Evolutionary conservation across 1,140 invertebrate species (phyloP).

Genomic region (Bicyclus anynana): DNA sequence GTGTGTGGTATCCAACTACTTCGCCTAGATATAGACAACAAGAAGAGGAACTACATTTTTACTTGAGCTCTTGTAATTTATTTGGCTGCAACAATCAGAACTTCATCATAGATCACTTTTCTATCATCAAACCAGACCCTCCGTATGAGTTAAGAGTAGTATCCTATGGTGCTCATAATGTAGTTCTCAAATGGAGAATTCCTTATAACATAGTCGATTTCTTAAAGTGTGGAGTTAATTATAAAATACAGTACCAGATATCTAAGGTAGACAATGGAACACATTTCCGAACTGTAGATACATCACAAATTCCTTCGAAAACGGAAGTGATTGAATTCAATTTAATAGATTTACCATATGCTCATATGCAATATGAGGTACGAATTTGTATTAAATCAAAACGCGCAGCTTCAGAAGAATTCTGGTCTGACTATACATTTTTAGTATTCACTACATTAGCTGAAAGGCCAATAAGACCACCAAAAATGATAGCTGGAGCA

Average conservation of each 20-base stretch:
- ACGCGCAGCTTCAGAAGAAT: conserved; percentile 72
- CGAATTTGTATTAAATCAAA: conserved; percentile 80
- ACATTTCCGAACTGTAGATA: conserved; percentile 72
- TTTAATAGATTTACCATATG: conserved; percentile 79
- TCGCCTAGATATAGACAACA: conserved; percentile 80
- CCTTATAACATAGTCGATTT: conserved; percentile 79
- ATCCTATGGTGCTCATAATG: conserved; percentile 78
- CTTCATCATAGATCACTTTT: conserved; percentile 80
- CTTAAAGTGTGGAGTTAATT: conserved; percentile 76
- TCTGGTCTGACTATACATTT: conserved; percentile 81
- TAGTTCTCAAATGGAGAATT: conserved; percentile 79
- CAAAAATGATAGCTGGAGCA: conserved; percentile 80
- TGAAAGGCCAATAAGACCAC: conserved; percentile 79
- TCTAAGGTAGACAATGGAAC: conserved; percentile 78
- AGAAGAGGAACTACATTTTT: conserved; percentile 78
- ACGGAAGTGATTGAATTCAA: conserved; percentile 70
- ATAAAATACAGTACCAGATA: conserved; percentile 81
- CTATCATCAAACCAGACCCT: conserved; percentile 79
- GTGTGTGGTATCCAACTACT: conserved; percentile 77
- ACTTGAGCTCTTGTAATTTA: conserved; percentile 75
- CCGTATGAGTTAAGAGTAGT: conserved; percentile 77
- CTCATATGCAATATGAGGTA: conserved; percentile 83
- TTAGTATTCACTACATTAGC: conserved; percentile 79
- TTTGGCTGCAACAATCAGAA: conserved; percentile 73
- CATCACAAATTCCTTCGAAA: conserved; percentile 40